Evolutionary conservation across 1,140 invertebrate species (phyloP).

Genomic region (Archivesica marissinica): DNA sequence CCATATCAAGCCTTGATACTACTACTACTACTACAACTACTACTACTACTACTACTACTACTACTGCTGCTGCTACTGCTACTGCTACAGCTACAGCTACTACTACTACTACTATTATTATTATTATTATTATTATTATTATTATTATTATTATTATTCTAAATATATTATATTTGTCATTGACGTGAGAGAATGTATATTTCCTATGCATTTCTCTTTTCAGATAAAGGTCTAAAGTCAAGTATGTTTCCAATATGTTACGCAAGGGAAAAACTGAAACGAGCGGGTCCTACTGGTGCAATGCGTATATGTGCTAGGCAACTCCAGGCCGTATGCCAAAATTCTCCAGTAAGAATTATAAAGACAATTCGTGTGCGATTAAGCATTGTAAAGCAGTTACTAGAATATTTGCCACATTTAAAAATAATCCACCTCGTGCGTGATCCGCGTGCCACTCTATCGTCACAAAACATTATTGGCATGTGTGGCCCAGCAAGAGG

Average conservation of each 20-base stretch:
- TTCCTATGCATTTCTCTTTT: too few species aligned
- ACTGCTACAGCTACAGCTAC: too few species aligned
- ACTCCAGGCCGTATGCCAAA: constrained; percentile 6
- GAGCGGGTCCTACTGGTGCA: neutral
- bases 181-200: too few species aligned
- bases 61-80: too few species aligned
- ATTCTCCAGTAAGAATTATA: constrained; percentile 35
- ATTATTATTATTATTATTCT: too few species aligned
- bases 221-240: constrained; percentile 34
- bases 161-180: too few species aligned
- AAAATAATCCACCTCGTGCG: constrained; percentile 44
- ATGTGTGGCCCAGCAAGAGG: neutral
- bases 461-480: constrained; percentile 8
- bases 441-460: constrained; percentile 37
- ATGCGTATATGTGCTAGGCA: neutral
- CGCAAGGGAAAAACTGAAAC: too few species aligned
- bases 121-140: too few species aligned
- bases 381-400: neutral
- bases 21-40: too few species aligned
- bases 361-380: constrained; percentile 38
- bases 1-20: too few species aligned
- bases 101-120: too few species aligned
- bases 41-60: too few species aligned
- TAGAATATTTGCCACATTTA: constrained; percentile 36
- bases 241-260: neutral